Conservation (phyloP, 1,140 invertebrate species). For the Zaprionus davidi region DNA sequence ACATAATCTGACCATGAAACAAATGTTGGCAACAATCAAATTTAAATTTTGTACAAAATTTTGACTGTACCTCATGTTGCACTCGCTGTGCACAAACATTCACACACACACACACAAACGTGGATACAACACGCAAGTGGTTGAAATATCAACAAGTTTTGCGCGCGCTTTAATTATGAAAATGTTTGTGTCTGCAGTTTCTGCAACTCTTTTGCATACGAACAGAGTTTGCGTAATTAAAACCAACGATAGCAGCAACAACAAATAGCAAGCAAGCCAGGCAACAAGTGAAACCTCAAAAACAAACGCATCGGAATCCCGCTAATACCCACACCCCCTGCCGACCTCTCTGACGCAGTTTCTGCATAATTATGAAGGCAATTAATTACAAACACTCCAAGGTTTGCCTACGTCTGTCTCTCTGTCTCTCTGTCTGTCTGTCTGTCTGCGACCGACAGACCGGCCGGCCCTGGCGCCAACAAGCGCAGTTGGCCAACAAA, state of each 20-base stretch:
- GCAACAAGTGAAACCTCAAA: constrained; percentile 52
- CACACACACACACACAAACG: neutral
- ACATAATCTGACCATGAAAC: constrained; percentile 59
- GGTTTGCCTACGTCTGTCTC: constrained; percentile 22
- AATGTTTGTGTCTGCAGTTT: constrained; percentile 49
- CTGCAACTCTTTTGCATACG: constrained; percentile 13
- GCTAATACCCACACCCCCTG: neutral
- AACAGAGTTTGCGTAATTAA: constrained; percentile 12
- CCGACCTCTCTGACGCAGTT: constrained; percentile 7
- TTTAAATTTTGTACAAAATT: constrained; percentile 55
- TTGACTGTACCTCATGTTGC: constrained; percentile 26
- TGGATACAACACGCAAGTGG: constrained; percentile 19
- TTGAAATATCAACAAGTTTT: constrained; percentile 31
- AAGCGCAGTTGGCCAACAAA: constrained; percentile 43
- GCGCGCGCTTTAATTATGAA: constrained; percentile 50
- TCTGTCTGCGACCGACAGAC: neutral
- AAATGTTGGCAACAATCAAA: constrained; percentile 62
- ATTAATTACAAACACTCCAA: constrained; percentile 71
- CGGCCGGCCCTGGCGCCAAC: constrained; percentile 36
- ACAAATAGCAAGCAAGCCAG: constrained; percentile 11
- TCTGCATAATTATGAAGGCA: constrained; percentile 59
- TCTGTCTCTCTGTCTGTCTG: neutral
- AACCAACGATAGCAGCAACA: neutral
- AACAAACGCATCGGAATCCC: constrained; percentile 19
- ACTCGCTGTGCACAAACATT: neutral